Conservation (phyloP, 2,888 invertebrate genomes). For the Plusia festucae region DNA sequence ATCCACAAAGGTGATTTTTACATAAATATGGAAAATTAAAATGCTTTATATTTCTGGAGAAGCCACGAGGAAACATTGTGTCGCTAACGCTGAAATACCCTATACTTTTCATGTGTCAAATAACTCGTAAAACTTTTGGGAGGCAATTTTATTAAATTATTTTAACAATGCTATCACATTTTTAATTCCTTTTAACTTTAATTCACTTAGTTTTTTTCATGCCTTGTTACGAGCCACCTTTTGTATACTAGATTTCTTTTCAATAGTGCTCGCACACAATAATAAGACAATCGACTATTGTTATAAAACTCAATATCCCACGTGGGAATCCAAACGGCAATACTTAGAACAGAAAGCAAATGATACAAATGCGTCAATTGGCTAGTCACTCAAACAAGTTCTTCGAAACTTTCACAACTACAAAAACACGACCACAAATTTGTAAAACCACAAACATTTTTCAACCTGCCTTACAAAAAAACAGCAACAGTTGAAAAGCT, state of each 20-base stretch:
- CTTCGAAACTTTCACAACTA: not conserved
- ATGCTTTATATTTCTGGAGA: not conserved
- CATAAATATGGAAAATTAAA: not conserved
- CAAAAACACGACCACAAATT: not conserved
- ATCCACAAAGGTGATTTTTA: not conserved
- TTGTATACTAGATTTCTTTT: too few species aligned
- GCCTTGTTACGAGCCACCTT: too few species aligned
- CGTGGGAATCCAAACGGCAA: not conserved
- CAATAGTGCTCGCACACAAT: too few species aligned
- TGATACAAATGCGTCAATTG: not conserved
- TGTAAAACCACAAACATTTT: not conserved
- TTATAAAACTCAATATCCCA: too few species aligned
- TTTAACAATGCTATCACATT: not conserved
- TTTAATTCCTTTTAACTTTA: not conserved
- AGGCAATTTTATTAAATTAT: too few species aligned
- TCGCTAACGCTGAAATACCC: too few species aligned
- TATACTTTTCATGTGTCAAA: not conserved
- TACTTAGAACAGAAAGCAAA: not conserved
- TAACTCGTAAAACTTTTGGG: not conserved
- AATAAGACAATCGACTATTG: too few species aligned
- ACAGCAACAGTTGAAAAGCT: slow-evolving; percentile 39
- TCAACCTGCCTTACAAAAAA: slow-evolving; percentile 2
- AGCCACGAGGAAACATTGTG: not conserved
- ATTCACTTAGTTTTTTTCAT: too few species aligned
- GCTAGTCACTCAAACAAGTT: not conserved